Evolutionary conservation across 2,113 vertebrate species (phyloP).

Genomic region (Ammospiza caudacuta): DNA sequence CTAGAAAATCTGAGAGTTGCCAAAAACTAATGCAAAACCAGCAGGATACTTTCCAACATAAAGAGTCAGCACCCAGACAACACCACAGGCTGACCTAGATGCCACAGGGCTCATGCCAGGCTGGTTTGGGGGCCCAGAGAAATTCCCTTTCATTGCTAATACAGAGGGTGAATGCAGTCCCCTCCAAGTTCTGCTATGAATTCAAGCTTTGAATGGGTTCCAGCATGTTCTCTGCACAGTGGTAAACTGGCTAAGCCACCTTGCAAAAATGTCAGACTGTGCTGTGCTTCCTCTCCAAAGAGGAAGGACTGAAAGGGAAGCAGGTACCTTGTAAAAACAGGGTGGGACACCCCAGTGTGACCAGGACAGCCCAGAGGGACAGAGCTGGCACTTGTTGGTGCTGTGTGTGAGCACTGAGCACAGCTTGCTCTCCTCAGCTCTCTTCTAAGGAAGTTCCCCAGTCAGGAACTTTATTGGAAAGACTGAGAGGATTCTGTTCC

Average conservation of each 20-base stretch:
- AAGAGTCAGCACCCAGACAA: not conserved
- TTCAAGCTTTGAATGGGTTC: not conserved
- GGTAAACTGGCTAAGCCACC: not conserved
- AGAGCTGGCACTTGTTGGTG: not conserved
- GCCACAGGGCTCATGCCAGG: not conserved
- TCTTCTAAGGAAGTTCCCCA: not conserved
- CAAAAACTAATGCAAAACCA: slow-evolving; percentile 14
- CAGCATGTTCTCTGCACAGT: not conserved
- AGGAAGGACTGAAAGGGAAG: not conserved
- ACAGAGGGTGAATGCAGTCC: fast-evolving
- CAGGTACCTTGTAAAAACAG: not conserved
- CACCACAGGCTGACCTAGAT: not conserved
- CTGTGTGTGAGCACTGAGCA: not conserved
- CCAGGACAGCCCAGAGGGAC: no score
- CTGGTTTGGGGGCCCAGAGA: not conserved
- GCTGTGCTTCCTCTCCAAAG: not conserved
- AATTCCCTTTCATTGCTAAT: not conserved
- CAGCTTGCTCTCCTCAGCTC: not conserved
- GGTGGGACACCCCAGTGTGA: not conserved
- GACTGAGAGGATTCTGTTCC: not conserved
- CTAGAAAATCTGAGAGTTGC: slow-evolving; percentile 22
- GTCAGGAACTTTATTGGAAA: slow-evolving; percentile 7
- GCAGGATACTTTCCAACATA: not conserved
- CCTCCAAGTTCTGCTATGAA: not conserved
- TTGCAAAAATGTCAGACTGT: not conserved